These are phyloP conservation scores for Apogon hyalosoma DNA, from an alignment of 2,797 vertebrate genomes.

Conservation along the genomic window DNA sequence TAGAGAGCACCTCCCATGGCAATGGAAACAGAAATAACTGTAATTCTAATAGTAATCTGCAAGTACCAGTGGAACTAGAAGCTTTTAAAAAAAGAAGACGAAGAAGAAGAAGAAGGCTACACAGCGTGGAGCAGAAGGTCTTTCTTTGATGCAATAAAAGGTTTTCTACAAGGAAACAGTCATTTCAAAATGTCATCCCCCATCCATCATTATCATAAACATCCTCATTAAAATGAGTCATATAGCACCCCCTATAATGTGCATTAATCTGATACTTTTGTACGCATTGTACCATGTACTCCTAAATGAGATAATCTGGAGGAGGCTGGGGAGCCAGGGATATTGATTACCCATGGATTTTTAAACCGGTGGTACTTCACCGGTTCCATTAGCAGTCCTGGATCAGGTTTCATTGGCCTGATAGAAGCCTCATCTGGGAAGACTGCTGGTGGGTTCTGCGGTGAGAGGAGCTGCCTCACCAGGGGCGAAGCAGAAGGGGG, in stretches of 20 bases:
- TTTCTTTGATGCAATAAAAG: neutral
- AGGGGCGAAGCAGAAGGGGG: constrained; percentile 51
- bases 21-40: constrained; percentile 58
- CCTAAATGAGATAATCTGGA: constrained; percentile 73
- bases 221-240: constrained; percentile 72
- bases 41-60: constrained; percentile 57
- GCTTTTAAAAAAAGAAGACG: no score
- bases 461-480: constrained; percentile 70
- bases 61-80: constrained; percentile 39
- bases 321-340: constrained; percentile 76
- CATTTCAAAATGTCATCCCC: neutral
- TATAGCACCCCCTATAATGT: constrained; percentile 44
- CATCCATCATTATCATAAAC: constrained; percentile 37
- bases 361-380: constrained; percentile 81
- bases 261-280: constrained; percentile 53
- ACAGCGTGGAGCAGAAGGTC: neutral
- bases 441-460: constrained; percentile 75
- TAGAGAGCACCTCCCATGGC: constrained; percentile 52
- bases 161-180: neutral
- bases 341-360: constrained; percentile 89
- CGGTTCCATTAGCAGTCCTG: constrained; percentile 84
- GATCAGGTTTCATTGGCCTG: constrained; percentile 85
- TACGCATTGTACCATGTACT: constrained; percentile 47
- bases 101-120: no score
- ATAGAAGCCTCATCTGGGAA: constrained; percentile 81